phyloP scores from a whole-genome alignment of 2,797 vertebrate genomes.

The Amblyopsis hoosieri region DNA sequence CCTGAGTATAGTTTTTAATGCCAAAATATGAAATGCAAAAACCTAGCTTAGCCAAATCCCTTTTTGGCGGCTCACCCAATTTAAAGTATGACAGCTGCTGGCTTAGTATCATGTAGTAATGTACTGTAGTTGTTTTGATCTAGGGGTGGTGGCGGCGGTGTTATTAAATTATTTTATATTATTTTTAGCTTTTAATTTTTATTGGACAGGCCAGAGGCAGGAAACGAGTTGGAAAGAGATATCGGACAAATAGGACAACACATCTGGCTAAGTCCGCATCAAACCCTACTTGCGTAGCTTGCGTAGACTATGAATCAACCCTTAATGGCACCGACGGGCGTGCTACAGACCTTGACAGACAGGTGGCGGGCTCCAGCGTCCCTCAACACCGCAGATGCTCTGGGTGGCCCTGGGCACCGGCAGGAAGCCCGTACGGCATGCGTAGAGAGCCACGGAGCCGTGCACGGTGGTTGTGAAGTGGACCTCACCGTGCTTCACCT shows the following conservation, averaged over 20 bases:
- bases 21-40: no score
- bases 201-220: no score
- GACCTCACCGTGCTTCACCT: conserved; percentile 84
- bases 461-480: conserved; percentile 83
- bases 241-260: no score
- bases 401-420: conserved; percentile 78
- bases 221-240: no score
- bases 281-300: no score
- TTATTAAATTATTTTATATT: no score
- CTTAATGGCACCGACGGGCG: neutral
- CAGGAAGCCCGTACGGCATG: conserved; percentile 83
- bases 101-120: neutral
- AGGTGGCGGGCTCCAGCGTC: conserved; percentile 89
- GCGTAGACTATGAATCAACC: neutral
- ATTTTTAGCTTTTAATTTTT: no score
- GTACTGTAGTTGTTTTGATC: neutral
- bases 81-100: no score
- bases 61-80: no score
- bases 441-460: conserved; percentile 84
- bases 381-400: conserved; percentile 83
- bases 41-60: no score
- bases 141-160: neutral
- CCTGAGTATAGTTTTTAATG: no score
- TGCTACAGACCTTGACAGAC: conserved; percentile 83
- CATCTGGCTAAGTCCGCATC: no score